Evolutionary conservation across 2,797 vertebrate species (phyloP).

Genomic region (Meda fulgida): DNA sequence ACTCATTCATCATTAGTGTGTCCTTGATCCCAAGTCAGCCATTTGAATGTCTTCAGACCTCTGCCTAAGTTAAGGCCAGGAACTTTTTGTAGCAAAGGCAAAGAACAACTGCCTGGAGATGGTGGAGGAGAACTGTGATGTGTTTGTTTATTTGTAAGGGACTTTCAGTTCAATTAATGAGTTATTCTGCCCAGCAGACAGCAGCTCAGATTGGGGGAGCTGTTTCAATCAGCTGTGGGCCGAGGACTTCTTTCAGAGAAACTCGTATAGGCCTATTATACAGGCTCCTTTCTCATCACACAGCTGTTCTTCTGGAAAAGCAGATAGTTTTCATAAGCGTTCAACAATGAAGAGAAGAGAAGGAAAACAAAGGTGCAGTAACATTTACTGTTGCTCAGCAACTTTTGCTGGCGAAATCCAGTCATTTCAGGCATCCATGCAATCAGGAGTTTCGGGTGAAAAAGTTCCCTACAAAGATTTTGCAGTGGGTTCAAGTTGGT

Average conservation of each 20-base stretch:
- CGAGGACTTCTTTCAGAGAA: constrained; percentile 32
- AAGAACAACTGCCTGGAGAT: constrained; percentile 42
- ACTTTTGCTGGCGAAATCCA: background rate
- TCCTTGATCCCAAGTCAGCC: constrained; percentile 50
- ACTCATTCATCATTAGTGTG: constrained; percentile 48
- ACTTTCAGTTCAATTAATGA: constrained; percentile 53
- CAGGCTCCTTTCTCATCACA: background rate
- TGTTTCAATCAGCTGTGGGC: constrained; percentile 43
- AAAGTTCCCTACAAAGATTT: background rate
- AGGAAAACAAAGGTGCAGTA: background rate
- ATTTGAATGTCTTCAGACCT: constrained; percentile 51
- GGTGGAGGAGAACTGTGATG: constrained; percentile 33
- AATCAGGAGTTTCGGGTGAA: background rate
- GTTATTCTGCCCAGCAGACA: constrained; percentile 34
- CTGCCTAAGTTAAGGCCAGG: constrained; percentile 38
- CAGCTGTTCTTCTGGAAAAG: constrained; percentile 33
- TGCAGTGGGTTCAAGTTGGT: background rate
- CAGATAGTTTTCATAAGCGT: constrained; percentile 24
- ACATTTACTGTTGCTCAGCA: background rate
- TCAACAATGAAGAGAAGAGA: constrained; percentile 21
- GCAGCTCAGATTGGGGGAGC: constrained; percentile 9
- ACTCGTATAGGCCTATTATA: background rate
- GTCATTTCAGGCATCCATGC: background rate
- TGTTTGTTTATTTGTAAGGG: constrained; percentile 49
- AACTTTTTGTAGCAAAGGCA: constrained; percentile 45